Percentiles rank a stretch among this genome's conserved stretches.
Evolutionary conservation across 2,888 invertebrate species (phyloP).

Genomic region (Deilephila elpenor): DNA sequence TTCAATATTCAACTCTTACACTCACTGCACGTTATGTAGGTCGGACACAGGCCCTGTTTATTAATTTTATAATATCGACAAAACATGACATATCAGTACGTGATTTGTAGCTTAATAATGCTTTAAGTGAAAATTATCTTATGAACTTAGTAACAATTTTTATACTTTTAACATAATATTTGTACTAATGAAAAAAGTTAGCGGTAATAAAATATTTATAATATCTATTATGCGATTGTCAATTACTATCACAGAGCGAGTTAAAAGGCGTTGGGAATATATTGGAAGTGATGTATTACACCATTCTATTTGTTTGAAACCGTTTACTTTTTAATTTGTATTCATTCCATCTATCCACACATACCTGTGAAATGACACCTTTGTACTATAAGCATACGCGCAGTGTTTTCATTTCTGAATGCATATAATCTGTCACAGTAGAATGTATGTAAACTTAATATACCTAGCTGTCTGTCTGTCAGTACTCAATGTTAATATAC

Average conservation of each 20-base stretch:
- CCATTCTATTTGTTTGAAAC: background rate
- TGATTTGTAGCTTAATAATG: conserved; percentile 76
- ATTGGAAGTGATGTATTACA: conserved; percentile 36
- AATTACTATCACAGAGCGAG: conserved; percentile 73
- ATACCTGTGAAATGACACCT: conserved; percentile 21
- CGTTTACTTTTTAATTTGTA: background rate
- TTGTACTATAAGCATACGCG: conserved; percentile 26
- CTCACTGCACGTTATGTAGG: background rate
- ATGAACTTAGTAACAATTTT: conserved; percentile 78
- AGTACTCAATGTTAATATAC: conserved; percentile 10
- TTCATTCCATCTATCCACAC: conserved; percentile 11
- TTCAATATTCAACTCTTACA: conserved; percentile 6
- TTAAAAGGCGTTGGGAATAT: conserved; percentile 49
- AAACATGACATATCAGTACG: conserved; percentile 35
- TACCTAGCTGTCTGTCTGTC: conserved; percentile 29
- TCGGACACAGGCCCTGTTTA: background rate
- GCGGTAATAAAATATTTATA: conserved; percentile 65
- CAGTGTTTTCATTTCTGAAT: conserved; percentile 23
- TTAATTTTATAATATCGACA: conserved; percentile 12
- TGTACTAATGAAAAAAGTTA: conserved; percentile 65
- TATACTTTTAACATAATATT: conserved; percentile 74
- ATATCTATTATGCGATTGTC: conserved; percentile 63
- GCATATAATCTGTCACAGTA: conserved; percentile 18
- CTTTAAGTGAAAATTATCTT: conserved; percentile 82
- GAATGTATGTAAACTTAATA: conserved; percentile 33